Base-by-base conservation (phyloP, 2,888 invertebrate species). In the Drosophila demipolita region DNA sequence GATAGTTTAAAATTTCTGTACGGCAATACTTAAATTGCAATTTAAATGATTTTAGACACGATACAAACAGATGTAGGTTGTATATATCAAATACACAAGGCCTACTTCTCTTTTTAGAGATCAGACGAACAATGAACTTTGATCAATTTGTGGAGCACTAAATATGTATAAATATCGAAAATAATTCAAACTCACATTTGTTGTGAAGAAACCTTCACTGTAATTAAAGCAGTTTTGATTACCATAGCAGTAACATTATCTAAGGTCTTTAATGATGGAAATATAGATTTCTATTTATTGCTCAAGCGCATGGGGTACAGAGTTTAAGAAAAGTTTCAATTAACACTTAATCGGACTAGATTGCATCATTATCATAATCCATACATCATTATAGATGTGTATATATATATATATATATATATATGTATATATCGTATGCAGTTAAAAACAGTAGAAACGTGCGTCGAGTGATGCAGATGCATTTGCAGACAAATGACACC, bases 351-450 rank as follows among this genome's bases (percentile, higher is more conserved):
- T 42, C 58, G 7, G 7, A 23, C 38, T 29, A 32, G 15, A 59
- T 68, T 73, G 42, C 69, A 75, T 62, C 61, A 54, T 61, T 75
- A 45, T 48, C 36, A 20, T 53, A 1, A 8, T 29, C 36, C n/a
- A 42, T 42, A 9, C 40, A n/a, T 42, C 17, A 17, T 5, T 9
- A 38, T 3, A 23, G n/a, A 26, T 40, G 12, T 38, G 38, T 4
- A 11, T 52, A 20, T 54, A 12, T 29, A 36, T 26, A 38, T 3
- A 11, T 52, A 20, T 54, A 55, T 4, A 11, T 52, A 20, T 54
- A 12, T 29, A 36, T 26, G 38, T 3, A 11, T 52, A 20, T 54
- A 12, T 15, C 17, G 5, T 29, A n/a, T 15, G 38, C 8, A 17
- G 38, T 36, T 45, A 12, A 29, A 32, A 32, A 29, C 26, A 42